Conservation (phyloP, 2,113 vertebrate species). For the Carlito syrichta region DNA sequence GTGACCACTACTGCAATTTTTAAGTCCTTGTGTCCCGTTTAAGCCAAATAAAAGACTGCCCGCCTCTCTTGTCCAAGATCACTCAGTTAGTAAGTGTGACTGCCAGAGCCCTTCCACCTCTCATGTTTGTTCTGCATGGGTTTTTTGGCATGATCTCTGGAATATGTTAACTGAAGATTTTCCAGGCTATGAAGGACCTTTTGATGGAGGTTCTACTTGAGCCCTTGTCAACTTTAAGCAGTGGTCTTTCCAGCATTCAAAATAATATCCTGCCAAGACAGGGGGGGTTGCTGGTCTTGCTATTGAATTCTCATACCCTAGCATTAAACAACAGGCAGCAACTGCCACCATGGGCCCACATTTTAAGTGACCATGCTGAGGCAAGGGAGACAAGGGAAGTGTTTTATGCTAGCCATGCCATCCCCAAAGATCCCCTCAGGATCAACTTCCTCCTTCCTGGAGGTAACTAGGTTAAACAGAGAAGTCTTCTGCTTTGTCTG, state of each 20-base stretch:
- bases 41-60: neutral
- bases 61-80: neutral
- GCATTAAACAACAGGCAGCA: neutral
- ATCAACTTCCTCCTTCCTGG: neutral
- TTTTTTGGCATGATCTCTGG: neutral
- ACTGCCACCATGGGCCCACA: neutral
- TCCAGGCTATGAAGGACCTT: neutral
- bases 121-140: neutral
- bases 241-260: neutral
- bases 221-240: neutral
- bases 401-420: fast-evolving
- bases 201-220: neutral
- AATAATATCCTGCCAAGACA: neutral
- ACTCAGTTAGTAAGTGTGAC: neutral
- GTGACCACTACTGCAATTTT: neutral
- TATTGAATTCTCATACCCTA: fast-evolving
- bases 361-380: fast-evolving
- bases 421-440: neutral
- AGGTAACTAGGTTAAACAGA: neutral
- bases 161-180: neutral
- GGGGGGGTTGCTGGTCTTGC: no score
- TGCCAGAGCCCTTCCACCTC: neutral
- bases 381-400: no score
- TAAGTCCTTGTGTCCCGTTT: neutral
- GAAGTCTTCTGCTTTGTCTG: neutral